Conservation (phyloP, 1,140 invertebrate genomes). For the Paraescarpia echinospica region DNA sequence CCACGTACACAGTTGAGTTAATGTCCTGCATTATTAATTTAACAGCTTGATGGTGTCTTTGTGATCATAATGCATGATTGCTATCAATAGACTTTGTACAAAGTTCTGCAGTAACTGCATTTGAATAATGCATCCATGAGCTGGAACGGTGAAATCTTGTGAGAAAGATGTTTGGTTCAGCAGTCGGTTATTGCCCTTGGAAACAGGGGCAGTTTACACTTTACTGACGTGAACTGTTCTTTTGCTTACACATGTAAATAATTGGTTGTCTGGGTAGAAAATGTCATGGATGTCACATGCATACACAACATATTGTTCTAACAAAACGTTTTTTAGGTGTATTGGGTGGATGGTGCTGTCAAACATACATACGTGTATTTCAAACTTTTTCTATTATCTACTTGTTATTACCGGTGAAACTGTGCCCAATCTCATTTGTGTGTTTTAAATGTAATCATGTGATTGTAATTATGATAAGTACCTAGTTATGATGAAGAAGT, state of each 20-base stretch:
- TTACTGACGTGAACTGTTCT: neutral
- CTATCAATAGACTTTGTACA: neutral
- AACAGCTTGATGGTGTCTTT: neutral
- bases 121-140: neutral
- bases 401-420: neutral
- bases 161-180: neutral
- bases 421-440: neutral
- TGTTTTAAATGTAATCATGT: neutral
- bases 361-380: neutral
- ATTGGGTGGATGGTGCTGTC: neutral
- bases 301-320: neutral
- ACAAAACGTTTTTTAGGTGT: neutral
- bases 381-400: neutral
- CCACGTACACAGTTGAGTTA: neutral
- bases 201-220: neutral
- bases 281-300: neutral
- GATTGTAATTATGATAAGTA: neutral
- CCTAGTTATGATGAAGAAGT: neutral
- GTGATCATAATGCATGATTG: neutral
- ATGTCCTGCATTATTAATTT: neutral
- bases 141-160: neutral
- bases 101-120: neutral
- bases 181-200: neutral
- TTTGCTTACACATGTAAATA: neutral
- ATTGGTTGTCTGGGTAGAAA: neutral